phyloP scores from a whole-genome alignment of 1,140 invertebrate species.

The Sitodiplosis mosellana region DNA sequence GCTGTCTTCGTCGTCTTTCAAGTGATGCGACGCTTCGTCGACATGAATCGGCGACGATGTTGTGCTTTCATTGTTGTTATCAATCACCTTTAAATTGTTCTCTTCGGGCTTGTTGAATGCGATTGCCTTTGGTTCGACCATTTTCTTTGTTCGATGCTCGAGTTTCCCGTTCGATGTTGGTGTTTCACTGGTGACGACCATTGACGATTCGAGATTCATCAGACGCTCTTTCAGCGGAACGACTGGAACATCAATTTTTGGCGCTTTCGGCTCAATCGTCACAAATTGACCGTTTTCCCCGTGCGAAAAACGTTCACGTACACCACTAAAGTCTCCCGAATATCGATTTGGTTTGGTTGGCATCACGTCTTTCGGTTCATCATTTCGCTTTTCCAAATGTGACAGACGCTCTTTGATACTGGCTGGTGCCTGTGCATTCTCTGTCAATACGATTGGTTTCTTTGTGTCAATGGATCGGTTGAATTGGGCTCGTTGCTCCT shows the following conservation, averaged over 20 bases:
- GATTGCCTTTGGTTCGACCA: no score
- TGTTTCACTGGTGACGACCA: no score
- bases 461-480: constrained; percentile 15
- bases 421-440: constrained; percentile 38
- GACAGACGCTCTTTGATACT: constrained; percentile 52
- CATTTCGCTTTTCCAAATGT: constrained; percentile 28
- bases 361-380: constrained; percentile 26
- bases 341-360: constrained; percentile 30
- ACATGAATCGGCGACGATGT: constrained; percentile 27
- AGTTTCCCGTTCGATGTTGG: no score
- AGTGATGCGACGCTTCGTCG: constrained; percentile 4
- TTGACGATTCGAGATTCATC: constrained; percentile 14
- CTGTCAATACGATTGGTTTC: constrained; percentile 28
- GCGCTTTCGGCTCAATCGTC: constrained; percentile 17
- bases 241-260: constrained; percentile 24
- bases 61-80: constrained; percentile 29
- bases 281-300: constrained; percentile 37
- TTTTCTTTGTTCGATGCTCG: no score
- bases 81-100: constrained; percentile 26
- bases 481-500: constrained; percentile 18
- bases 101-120: no score
- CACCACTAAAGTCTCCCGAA: constrained; percentile 37
- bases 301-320: constrained; percentile 40
- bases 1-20: constrained; percentile 15
- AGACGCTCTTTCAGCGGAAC: constrained; percentile 21